A percentile compares a stretch with the other conserved stretches of the same genome.
These are phyloP conservation scores for Paradoxurus hermaphroditus DNA, from an alignment of 2,113 vertebrate genomes.

Conservation along the genomic window DNA sequence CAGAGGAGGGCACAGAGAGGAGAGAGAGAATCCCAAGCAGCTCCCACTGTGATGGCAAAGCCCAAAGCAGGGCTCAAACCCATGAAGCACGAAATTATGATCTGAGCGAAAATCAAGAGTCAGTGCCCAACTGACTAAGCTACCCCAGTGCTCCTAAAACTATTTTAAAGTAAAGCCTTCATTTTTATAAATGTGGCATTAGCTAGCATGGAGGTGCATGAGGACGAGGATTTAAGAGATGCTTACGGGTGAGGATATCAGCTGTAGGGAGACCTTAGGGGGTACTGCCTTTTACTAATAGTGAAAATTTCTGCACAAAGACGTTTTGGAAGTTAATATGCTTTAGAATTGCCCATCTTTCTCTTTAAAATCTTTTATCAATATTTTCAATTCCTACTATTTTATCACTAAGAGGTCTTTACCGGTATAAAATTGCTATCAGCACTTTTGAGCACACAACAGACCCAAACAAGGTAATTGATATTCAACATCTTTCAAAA, in stretches of 20 bases:
- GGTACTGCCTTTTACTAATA: background rate
- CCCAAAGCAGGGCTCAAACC: too few relatives aligned
- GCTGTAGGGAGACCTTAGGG: background rate
- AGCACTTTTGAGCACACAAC: background rate
- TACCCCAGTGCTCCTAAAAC: too few relatives aligned
- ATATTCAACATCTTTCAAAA: background rate
- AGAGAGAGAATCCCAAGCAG: too few relatives aligned
- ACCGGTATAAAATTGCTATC: background rate
- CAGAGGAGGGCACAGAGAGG: too few relatives aligned
- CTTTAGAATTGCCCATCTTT: background rate
- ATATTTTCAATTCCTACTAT: background rate
- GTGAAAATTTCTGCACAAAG: background rate
- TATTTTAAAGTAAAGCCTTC: background rate
- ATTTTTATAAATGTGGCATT: background rate
- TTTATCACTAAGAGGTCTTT: background rate
- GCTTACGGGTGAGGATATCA: background rate
- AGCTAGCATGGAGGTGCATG: background rate
- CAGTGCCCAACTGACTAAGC: too few relatives aligned
- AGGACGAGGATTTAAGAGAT: background rate
- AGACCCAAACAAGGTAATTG: background rate
- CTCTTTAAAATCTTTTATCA: background rate
- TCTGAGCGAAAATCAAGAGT: too few relatives aligned
- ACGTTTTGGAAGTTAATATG: background rate
- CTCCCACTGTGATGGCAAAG: too few relatives aligned
- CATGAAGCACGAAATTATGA: too few relatives aligned